phyloP scores from a whole-genome alignment of 1,140 invertebrate genomes.

The Bombus pascuorum region DNA sequence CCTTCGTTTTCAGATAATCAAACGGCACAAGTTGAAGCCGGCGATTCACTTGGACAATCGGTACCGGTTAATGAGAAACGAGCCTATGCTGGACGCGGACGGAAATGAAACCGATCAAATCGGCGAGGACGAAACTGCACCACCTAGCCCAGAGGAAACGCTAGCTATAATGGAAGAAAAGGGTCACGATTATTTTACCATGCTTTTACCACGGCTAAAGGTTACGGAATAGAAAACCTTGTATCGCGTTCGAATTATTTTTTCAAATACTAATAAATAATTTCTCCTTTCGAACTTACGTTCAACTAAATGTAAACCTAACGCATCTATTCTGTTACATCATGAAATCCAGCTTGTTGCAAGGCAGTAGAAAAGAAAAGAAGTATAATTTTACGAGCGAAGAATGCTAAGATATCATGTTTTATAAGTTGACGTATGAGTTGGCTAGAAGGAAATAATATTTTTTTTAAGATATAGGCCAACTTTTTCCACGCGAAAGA shows the following conservation, averaged over 20 bases:
- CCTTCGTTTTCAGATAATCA: conserved; percentile 63
- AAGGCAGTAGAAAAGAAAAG: too few relatives aligned
- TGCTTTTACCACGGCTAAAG: not conserved
- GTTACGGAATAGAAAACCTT: not conserved
- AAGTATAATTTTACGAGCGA: not conserved
- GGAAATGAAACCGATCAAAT: conserved; percentile 71
- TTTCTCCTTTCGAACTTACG: not conserved
- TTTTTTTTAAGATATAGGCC: not conserved
- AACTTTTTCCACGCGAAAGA: not conserved
- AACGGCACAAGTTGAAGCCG: conserved; percentile 55
- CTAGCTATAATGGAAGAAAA: not conserved
- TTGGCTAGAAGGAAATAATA: conserved; percentile 4
- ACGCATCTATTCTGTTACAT: too few relatives aligned
- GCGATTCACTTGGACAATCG: conserved; percentile 79
- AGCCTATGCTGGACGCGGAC: conserved; percentile 75
- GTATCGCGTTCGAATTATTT: not conserved
- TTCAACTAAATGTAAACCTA: not conserved
- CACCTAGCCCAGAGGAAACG: not conserved
- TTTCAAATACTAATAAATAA: too few relatives aligned
- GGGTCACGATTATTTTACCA: not conserved
- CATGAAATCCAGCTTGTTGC: too few relatives aligned
- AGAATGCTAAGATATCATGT: not conserved
- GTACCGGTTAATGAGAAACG: conserved; percentile 76
- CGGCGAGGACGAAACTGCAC: conserved; percentile 51
- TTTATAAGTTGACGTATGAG: not conserved